Base-by-base conservation (phyloP, 2,797 vertebrate genomes). In the Amblyraja radiata region DNA sequence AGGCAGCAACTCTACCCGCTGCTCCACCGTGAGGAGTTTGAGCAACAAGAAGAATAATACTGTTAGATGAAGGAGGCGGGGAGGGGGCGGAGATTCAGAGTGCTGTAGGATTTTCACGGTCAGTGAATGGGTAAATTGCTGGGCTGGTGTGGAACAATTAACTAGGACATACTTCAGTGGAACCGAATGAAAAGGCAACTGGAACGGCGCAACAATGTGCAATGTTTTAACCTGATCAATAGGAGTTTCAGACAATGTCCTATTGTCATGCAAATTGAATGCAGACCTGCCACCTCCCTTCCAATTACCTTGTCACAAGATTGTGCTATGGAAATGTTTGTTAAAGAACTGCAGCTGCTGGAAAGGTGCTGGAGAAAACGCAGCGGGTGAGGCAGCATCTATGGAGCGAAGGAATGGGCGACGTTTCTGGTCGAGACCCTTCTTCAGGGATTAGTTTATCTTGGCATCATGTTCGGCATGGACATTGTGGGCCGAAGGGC, bases 191-290 rank as follows among this genome's bases (percentile, higher is more conserved):
- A n/a, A 63, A 68, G 32, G n/a, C 23, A 46, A 68, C 61, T 32
- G 10, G 68, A 11, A 73, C 25, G 10, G 23, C 36, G 68, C 46
- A 73, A 54, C 73, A 74, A 73, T 74, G 36, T 14, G 18, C 0
- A 54, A 76, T 92, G 73, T 46, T 92, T 46, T 25, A 92, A 76
- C 90, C 14, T 23, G 32, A 68, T 88, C 61, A 65, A 88, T 92
- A 16, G 71, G 73, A 92, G 73, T 92, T 92, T 54, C 65, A 92
- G 71, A 92, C n/a, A 46, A 88, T 39, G 74, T 54, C 23, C 68
- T 46, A 92, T 92, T 54, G 68, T 74, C 76, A 92, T 92, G 68
- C 71, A 76, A 92, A 92, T 74, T 92, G 71, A 76, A 92, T 76
- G 18, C 90, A n/a, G 10, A n/a, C n/a, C 71, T 23, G 21, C 71